Conservation (phyloP, 64 coral and sea anemone genomes). For the Actinia tenebrosa region DNA sequence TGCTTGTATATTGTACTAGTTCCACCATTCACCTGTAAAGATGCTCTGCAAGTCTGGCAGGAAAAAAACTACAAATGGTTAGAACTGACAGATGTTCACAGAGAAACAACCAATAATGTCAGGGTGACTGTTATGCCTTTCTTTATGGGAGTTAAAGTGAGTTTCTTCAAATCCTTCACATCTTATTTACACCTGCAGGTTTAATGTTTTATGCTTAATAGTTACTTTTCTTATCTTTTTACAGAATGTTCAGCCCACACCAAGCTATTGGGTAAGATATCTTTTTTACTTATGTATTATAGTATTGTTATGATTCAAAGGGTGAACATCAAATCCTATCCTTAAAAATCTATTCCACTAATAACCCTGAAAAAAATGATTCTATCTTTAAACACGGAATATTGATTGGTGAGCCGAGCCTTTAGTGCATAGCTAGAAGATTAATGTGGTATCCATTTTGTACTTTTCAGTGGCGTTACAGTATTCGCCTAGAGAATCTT, state of each 20-base stretch:
- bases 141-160: slow-evolving; percentile 88
- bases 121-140: slow-evolving; percentile 95
- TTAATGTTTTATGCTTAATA: neutral
- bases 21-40: slow-evolving; percentile 64
- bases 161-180: neutral
- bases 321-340: no score
- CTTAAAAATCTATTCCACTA: no score
- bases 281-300: no score
- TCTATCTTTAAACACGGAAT: no score
- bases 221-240: neutral
- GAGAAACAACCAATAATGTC: slow-evolving; percentile 82
- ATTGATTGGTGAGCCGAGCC: no score
- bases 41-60: slow-evolving; percentile 67
- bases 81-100: slow-evolving; percentile 89
- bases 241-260: slow-evolving; percentile 64
- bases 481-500: slow-evolving; percentile 91
- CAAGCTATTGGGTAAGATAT: slow-evolving; percentile 86
- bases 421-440: no score
- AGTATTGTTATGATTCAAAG: no score
- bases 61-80: slow-evolving; percentile 95
- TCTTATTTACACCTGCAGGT: no score
- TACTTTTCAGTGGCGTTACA: slow-evolving; percentile 87
- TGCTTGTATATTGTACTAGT: slow-evolving; percentile 1
- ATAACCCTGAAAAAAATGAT: no score
- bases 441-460: neutral